Evolutionary conservation across 2,888 invertebrate species (phyloP), one percentile per base, ranked within the genome.

Genomic region (Brachylomia viminalis): DNA sequence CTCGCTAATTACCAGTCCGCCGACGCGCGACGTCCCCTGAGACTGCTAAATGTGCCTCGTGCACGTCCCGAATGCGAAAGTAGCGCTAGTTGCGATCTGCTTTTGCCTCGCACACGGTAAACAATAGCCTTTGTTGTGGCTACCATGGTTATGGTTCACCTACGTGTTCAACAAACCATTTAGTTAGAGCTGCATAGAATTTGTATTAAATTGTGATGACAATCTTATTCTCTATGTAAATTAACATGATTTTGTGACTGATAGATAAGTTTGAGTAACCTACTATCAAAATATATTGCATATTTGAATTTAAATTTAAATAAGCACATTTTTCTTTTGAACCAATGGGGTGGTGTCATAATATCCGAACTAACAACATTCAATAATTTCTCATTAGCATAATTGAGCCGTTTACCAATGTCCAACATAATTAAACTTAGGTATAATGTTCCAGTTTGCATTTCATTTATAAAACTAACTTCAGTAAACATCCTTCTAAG

Each of bases 1-100:
- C 94, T 92, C 92, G 94, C 96, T 96, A 96, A 96, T 96, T 96
- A 96, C 95, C 94, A 96, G 95, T 95, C 95, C 92, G 92, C 92
- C 92, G 92, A 92, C 95, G 95, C 95, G 92, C 92, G 92, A 92
- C 95, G 95, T 95, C 95, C 95, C 93, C 92, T 88, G 95, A 95
- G 95, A 94, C 95, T 94, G 93, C 93, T 95, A 94, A 96, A 95
- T 95, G 95, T 94, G 94, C 94, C 91, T 92, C 92, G 95, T 92
- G 92, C 95, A 95, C 93, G 95, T 94, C 93, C 94, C 92, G 96
- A 95, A 95, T 96, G 93, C 95, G 91, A 92, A 93, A 95, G 93
- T 91, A 91, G 93, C 91, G 89, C 92, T 92, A 92, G 93, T 93
- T 92, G 90, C 93, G 92, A 94, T 93, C 92, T 92, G 92, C 90